Base-by-base conservation (phyloP, 2,888 invertebrate species). In the Dolomedes plantarius region DNA sequence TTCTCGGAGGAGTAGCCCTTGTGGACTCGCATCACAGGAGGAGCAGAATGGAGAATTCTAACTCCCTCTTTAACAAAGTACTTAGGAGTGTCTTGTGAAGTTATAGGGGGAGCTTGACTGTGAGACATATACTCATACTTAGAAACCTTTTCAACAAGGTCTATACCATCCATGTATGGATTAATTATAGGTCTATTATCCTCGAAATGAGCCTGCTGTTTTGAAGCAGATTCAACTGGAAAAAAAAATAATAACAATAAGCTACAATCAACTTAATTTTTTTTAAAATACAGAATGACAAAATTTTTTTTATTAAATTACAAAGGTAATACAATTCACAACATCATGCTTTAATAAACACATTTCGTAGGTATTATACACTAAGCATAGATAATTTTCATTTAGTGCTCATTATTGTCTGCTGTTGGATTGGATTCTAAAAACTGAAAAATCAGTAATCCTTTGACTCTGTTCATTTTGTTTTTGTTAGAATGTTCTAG, bases 111-210 rank as follows among this genome's bases (percentile, higher is more conserved):
- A 27, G 74, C 77, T 27, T 87, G 86, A 39, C 87, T 88, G 94
- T 94, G 0, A 11, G 95, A 94, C 88, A 95, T 93, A 90, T 94
- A 95, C 90, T 95, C 96, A 91, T 95, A 95, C 91, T 95, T 95
- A 0, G 95, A 95, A 0, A 95, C 94, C 92, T 95, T 96, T 67
- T 94, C 94, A 41, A 95, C 94, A 89, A 94, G 94, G 87, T 94
- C 93, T 75, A 91, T 91, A 87, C 93, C 92, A 89, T 94, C 94
- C 50, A 86, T 71, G 46, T 86, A 85, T 16, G 71, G 77, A 28
- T 46, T 62, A 9, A 39, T 50, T 31, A 62, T 39, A 6, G 74
- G 11, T 7, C 68, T 56, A 23, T 32, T 28, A 6, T 65, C 69
- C 41, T 74, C 75, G 27, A 46, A 62, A 50, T 27, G 56, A 29